Base-by-base conservation (phyloP, 2,797 vertebrate genomes). In the Hypotaenidia philippensis region DNA sequence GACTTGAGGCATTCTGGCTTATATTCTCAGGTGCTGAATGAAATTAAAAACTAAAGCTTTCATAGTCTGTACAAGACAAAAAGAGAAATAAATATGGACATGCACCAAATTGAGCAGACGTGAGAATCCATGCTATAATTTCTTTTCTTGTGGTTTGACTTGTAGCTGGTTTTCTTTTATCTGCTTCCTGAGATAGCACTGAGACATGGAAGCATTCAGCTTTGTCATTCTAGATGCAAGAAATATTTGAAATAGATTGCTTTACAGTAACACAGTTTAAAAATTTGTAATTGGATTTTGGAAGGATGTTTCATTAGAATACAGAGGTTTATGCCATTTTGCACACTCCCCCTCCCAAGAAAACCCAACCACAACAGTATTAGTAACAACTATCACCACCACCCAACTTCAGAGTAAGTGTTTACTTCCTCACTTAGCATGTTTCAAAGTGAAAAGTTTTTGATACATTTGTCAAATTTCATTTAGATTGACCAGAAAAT, bases 1-100 rank as follows among this genome's bases (percentile, higher is more conserved):
- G 34, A 82, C 29, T 61, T 76, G 12, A 89, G 47, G 70, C 32
- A 47, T 52, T 87, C 94, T 82, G 66, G 41, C 50, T 90, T 8
- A 3, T 81, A 53, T 75, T 83, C 0, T 92, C 34, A 50, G 50
- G 29, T 40, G 55, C 13, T n/a, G 11, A 59, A 15, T 23, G 66
- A 92, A 89, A 66, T 22, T 11, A 81, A 82, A 93, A 84, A 49
- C 41, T 21, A 76, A 87, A 89, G 26, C 34, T 89, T 72, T 69
- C 34, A 53, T 72, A 52, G 72, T 84, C 70, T 79, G 17, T 52
- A 66, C 20, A 65, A 81, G 50, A 70, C 31, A 68, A 41, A 90
- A 77, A 60, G 9, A 41, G 34, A 74, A 69, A 84, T 87, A 65
- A 87, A 77, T 40, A 44, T 27, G 71, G 70, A 92, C 82, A 32